Evolutionary conservation across 2,888 invertebrate genomes (phyloP).

Genomic region (Caenorhabditis imperialis): DNA sequence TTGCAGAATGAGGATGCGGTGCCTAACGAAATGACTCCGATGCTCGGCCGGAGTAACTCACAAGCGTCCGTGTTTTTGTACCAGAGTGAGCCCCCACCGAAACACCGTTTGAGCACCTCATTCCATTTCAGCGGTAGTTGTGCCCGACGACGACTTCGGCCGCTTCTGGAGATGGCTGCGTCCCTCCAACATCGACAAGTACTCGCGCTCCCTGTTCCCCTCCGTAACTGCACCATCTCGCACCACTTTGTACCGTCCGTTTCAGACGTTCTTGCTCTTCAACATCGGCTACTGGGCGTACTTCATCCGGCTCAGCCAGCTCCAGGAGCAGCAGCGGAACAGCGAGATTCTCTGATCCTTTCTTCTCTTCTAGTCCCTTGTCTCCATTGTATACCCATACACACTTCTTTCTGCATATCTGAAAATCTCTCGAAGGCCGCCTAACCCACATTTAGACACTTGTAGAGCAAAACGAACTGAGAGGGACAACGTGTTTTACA

Average conservation of each 20-base stretch:
- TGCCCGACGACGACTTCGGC: slow-evolving; percentile 33
- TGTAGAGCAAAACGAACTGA: too few relatives aligned
- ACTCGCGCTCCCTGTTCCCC: slow-evolving; percentile 96
- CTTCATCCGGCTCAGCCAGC: slow-evolving; percentile 59
- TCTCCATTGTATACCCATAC: slow-evolving; percentile 20
- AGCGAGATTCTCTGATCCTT: slow-evolving; percentile 28
- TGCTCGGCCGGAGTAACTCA: slow-evolving; percentile 42
- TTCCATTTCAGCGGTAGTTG: slow-evolving; percentile 35
- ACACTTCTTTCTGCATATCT: slow-evolving; percentile 26
- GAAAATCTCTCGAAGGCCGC: slow-evolving; percentile 40
- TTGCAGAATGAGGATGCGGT: slow-evolving; percentile 40
- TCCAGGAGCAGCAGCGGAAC: slow-evolving; percentile 43
- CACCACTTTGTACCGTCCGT: neutral
- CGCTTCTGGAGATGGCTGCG: slow-evolving; percentile 78
- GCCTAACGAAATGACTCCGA: slow-evolving; percentile 51
- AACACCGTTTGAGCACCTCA: too few relatives aligned
- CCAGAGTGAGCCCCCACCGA: slow-evolving; percentile 36
- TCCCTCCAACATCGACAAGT: slow-evolving; percentile 98
- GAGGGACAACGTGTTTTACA: too few relatives aligned
- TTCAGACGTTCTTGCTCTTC: slow-evolving; percentile 92
- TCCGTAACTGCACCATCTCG: slow-evolving; percentile 28
- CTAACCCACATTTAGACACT: slow-evolving; percentile 33
- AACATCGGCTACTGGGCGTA: slow-evolving; percentile 81
- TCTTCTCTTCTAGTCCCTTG: neutral
- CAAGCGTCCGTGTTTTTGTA: slow-evolving; percentile 48